Conservation (phyloP, 2,888 invertebrate species). For the Isotomurus palustris region DNA sequence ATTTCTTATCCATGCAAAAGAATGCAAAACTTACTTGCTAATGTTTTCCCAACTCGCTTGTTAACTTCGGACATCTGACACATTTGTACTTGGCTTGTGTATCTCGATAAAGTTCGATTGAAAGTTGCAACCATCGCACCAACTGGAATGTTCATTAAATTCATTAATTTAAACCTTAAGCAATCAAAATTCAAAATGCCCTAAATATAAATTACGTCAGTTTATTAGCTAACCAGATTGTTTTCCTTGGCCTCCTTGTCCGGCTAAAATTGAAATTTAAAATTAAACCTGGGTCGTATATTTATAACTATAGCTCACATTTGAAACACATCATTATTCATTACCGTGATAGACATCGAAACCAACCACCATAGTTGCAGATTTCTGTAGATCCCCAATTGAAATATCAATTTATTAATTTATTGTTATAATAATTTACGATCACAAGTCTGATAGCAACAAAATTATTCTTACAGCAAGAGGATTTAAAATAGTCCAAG, state of each 20-base stretch:
- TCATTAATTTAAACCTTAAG: too few relatives aligned
- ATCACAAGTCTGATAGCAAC: not conserved
- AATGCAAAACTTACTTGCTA: not conserved
- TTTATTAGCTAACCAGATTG: too few relatives aligned
- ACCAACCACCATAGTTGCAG: constrained; percentile 50
- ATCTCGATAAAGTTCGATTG: not conserved
- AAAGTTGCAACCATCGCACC: constrained; percentile 27
- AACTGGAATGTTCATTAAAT: constrained; percentile 8
- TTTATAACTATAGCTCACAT: too few relatives aligned
- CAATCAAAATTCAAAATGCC: too few relatives aligned
- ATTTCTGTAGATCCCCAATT: not conserved
- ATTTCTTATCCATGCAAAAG: too few relatives aligned
- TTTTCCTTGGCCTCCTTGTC: too few relatives aligned
- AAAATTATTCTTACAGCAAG: not conserved
- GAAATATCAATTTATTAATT: not conserved
- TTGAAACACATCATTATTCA: too few relatives aligned
- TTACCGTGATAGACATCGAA: constrained; percentile 47
- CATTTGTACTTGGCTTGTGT: not conserved
- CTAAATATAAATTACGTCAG: too few relatives aligned
- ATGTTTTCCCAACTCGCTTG: not conserved
- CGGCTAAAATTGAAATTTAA: too few relatives aligned
- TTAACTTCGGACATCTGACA: not conserved
- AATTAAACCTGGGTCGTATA: too few relatives aligned
- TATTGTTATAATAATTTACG: not conserved
- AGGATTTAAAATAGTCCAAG: not conserved